Evolutionary conservation across 2,113 vertebrate genomes (phyloP).

Genomic region (Calidris pygmaea): DNA sequence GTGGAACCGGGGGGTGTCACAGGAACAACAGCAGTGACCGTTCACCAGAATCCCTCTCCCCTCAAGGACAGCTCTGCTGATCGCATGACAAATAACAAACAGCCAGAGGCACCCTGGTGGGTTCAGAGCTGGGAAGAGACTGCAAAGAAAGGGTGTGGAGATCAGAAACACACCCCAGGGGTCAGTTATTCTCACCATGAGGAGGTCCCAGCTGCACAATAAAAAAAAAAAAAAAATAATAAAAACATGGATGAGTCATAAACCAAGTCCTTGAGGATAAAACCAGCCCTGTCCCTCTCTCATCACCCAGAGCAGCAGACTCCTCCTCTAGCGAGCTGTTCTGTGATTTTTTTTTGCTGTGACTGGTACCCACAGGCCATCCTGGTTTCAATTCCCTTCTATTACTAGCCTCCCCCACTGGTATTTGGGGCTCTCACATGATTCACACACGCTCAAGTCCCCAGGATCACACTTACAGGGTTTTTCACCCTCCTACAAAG

Average conservation of each 20-base stretch:
- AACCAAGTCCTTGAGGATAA: neutral
- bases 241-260: neutral
- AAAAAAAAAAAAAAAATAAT: neutral
- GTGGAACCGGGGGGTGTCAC: neutral
- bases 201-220: neutral
- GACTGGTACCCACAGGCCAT: neutral
- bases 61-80: neutral
- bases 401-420: neutral
- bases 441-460: neutral
- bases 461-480: neutral
- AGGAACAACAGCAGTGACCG: neutral
- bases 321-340: neutral
- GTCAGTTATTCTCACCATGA: neutral
- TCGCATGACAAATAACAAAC: neutral
- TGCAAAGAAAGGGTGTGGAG: neutral
- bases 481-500: constrained; percentile 9
- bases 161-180: neutral
- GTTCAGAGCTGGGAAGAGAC: constrained; percentile 1
- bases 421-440: neutral
- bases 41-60: neutral
- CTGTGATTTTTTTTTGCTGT: neutral
- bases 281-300: neutral
- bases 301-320: neutral
- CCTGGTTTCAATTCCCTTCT: neutral
- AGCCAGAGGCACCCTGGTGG: neutral